These are phyloP conservation scores for Lerista edwardsae DNA, from an alignment of 2,797 vertebrate genomes.

Conservation along the genomic window DNA sequence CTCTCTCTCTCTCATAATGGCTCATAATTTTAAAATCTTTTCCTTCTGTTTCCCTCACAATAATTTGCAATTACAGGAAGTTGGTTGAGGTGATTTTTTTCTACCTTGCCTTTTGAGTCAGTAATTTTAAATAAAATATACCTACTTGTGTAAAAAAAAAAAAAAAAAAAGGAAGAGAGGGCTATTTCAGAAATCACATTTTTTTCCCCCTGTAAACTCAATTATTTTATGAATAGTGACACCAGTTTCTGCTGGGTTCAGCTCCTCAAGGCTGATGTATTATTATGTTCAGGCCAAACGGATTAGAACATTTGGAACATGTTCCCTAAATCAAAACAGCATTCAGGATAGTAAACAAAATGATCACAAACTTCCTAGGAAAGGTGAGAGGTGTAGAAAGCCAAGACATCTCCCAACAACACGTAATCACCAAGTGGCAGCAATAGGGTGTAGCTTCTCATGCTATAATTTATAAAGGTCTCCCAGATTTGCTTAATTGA, in stretches of 20 bases:
- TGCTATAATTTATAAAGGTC: slow-evolving; percentile 66
- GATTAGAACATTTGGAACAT: slow-evolving; percentile 66
- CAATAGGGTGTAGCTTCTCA: slow-evolving; percentile 50
- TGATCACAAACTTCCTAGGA: slow-evolving; percentile 20
- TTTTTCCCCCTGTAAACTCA: slow-evolving; percentile 87
- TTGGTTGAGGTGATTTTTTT: slow-evolving; percentile 94
- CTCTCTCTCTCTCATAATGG: slow-evolving; percentile 74
- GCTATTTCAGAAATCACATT: slow-evolving; percentile 83
- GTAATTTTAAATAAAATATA: slow-evolving; percentile 92
- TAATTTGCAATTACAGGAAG: slow-evolving; percentile 99
- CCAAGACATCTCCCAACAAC: slow-evolving; percentile 17
- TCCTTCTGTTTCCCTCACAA: slow-evolving; percentile 98
- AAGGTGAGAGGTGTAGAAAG: slow-evolving; percentile 55
- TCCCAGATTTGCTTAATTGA: slow-evolving; percentile 77
- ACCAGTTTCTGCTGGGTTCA: slow-evolving; percentile 84
- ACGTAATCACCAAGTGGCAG: slow-evolving; percentile 35
- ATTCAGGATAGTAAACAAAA: slow-evolving; percentile 73
- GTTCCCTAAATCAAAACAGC: slow-evolving; percentile 74
- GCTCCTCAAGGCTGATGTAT: slow-evolving; percentile 74
- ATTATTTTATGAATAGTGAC: slow-evolving; percentile 90
- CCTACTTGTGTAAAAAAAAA: slow-evolving; percentile 81
- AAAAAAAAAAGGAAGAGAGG: slow-evolving; percentile 65
- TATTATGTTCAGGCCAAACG: slow-evolving; percentile 78
- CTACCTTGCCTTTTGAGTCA: slow-evolving; percentile 89
- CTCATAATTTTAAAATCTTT: slow-evolving; percentile 86